A percentile compares a stretch with the other conserved stretches of the same genome.
Conservation (phyloP, 2,888 invertebrate genomes). For the Brachypalpus laphriformis region DNA sequence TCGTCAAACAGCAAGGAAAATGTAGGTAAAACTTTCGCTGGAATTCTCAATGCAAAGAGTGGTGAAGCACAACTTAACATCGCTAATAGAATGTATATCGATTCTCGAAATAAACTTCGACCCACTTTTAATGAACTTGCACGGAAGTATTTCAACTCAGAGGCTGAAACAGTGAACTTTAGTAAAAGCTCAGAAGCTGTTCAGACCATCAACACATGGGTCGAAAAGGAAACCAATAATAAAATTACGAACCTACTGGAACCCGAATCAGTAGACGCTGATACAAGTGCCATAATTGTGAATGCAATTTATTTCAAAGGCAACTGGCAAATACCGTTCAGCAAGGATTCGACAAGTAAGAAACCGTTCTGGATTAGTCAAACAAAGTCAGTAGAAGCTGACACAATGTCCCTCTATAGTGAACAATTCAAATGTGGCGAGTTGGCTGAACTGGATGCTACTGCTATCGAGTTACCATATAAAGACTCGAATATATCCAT, state of each 20-base stretch:
- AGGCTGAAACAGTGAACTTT: conserved; percentile 79
- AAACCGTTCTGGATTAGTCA: conserved; percentile 82
- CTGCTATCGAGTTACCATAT: conserved; percentile 89
- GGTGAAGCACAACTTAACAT: conserved; percentile 81
- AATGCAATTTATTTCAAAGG: conserved; percentile 94
- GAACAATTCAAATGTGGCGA: conserved; percentile 82
- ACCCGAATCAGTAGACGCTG: conserved; percentile 83
- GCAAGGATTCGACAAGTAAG: conserved; percentile 77
- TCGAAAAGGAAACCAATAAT: conserved; percentile 89
- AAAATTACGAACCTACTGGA: conserved; percentile 90
- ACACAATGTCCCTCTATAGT: conserved; percentile 86
- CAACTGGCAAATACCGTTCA: conserved; percentile 88
- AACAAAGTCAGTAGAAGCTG: conserved; percentile 83
- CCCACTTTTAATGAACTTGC: conserved; percentile 85
- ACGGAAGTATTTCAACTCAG: conserved; percentile 86
- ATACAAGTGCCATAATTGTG: conserved; percentile 85
- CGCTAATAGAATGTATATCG: conserved; percentile 89
- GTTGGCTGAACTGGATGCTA: conserved; percentile 82
- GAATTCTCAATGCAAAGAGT: background rate
- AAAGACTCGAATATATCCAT: conserved; percentile 86
- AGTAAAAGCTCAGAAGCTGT: conserved; percentile 83
- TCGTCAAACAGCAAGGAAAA: background rate
- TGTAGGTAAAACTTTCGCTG: background rate
- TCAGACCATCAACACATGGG: conserved; percentile 91
- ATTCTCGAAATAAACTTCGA: conserved; percentile 84